These are phyloP conservation scores for Ariolimax columbianus DNA, from an alignment of 2,888 invertebrate species.

Conservation along the genomic window DNA sequence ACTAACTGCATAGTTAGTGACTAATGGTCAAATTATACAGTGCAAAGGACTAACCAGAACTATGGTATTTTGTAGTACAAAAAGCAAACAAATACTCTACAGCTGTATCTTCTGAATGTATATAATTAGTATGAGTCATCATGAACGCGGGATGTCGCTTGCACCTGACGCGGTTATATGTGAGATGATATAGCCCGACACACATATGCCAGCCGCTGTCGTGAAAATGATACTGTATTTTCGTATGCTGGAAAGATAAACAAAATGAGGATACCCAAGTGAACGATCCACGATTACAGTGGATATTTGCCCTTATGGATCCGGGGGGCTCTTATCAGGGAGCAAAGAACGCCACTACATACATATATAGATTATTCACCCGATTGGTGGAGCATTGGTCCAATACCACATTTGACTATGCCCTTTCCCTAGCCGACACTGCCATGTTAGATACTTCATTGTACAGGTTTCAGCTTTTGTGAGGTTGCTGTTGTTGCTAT, in stretches of 20 bases:
- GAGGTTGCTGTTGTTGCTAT: too few relatives aligned
- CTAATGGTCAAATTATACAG: neutral
- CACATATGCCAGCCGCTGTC: neutral
- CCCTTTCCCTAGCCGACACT: too few relatives aligned
- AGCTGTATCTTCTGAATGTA: neutral
- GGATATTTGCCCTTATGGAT: too few relatives aligned
- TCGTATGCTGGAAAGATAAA: neutral
- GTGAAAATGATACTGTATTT: neutral
- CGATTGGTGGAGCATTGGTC: too few relatives aligned
- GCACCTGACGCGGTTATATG: neutral
- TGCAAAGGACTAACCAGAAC: neutral
- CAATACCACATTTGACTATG: too few relatives aligned
- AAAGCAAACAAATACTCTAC: neutral
- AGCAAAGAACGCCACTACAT: too few relatives aligned
- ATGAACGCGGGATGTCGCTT: neutral
- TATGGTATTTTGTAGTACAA: neutral
- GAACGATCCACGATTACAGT: too few relatives aligned
- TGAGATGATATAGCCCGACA: neutral
- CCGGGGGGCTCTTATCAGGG: too few relatives aligned
- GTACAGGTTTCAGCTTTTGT: too few relatives aligned
- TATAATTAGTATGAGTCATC: neutral
- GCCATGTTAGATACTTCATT: too few relatives aligned
- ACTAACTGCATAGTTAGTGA: neutral
- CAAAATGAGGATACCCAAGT: too few relatives aligned
- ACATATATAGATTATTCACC: too few relatives aligned